Evolutionary conservation across 2,888 invertebrate genomes (phyloP).

Genomic region (Palloptera scutellata): DNA sequence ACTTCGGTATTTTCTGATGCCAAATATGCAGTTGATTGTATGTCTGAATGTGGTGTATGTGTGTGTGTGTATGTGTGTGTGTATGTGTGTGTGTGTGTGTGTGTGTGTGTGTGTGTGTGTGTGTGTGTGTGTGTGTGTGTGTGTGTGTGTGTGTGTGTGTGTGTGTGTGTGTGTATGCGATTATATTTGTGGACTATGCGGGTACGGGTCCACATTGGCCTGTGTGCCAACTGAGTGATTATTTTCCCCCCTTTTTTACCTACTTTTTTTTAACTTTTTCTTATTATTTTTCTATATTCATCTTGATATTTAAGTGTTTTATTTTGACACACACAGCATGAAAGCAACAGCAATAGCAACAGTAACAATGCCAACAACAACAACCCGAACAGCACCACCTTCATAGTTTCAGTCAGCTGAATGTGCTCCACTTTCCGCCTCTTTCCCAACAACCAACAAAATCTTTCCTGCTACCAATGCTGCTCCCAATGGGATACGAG

Average conservation of each 20-base stretch:
- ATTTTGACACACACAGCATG: background rate
- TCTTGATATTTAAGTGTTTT: no score
- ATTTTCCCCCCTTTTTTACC: background rate
- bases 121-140: slow-evolving; percentile 22
- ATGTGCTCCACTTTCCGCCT: background rate
- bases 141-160: slow-evolving; percentile 22
- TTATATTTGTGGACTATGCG: background rate
- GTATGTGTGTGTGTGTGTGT: slow-evolving; percentile 2
- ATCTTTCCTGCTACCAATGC: background rate
- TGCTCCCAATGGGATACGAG: background rate
- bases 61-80: slow-evolving; percentile 6
- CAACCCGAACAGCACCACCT: background rate
- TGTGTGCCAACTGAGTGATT: background rate
- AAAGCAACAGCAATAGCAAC: no score
- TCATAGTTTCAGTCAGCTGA: background rate
- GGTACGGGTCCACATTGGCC: background rate
- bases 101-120: slow-evolving; percentile 16
- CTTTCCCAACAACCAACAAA: background rate
- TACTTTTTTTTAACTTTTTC: background rate
- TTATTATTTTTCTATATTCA: background rate
- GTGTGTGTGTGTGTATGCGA: slow-evolving; percentile 14
- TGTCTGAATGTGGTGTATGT: slow-evolving; percentile 24
- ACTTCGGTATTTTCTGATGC: no score
- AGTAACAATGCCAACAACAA: background rate
- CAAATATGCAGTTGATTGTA: background rate